Percentiles rank a stretch among this genome's conserved stretches.
Evolutionary conservation across 2,113 vertebrate species (phyloP).

Genomic region (Phylloscopus whistleri): DNA sequence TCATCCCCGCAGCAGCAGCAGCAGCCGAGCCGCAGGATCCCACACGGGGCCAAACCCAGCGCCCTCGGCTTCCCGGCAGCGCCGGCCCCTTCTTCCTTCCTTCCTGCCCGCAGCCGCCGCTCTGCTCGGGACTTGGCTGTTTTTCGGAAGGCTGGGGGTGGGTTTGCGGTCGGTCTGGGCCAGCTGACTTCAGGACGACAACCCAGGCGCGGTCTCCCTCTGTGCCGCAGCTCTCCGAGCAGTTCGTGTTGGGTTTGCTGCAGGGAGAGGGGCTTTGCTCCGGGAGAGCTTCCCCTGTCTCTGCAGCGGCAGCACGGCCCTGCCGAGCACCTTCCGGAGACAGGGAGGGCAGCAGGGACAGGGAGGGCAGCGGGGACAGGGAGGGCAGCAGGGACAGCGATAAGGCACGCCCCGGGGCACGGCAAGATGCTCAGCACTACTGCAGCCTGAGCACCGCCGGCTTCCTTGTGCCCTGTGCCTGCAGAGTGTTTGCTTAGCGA

Average conservation of each 20-base stretch:
- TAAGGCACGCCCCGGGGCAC: not conserved
- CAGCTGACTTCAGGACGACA: not conserved
- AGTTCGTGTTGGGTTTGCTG: not conserved
- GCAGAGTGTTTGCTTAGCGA: not conserved
- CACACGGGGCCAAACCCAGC: not conserved
- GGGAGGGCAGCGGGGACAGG: no score
- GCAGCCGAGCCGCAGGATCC: not conserved
- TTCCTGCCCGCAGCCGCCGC: not conserved
- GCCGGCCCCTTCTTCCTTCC: not conserved
- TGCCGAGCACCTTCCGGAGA: not conserved
- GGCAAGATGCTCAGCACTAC: not conserved
- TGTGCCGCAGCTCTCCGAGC: rapidly evolving
- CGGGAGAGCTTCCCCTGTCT: rapidly evolving
- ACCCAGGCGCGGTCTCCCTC: not conserved
- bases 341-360: not conserved
- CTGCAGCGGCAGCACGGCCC: not conserved
- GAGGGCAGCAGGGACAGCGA: not conserved
- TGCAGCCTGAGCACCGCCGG: not conserved
- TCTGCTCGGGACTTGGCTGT: not conserved
- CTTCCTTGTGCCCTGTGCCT: rapidly evolving
- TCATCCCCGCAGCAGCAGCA: not conserved
- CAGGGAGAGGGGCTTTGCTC: not conserved
- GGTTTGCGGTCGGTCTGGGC: not conserved
- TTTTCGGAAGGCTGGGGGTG: not conserved
- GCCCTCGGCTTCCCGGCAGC: not conserved